These are phyloP conservation scores for Hedya salicella DNA, from an alignment of 2,888 invertebrate genomes.

Conservation along the genomic window DNA sequence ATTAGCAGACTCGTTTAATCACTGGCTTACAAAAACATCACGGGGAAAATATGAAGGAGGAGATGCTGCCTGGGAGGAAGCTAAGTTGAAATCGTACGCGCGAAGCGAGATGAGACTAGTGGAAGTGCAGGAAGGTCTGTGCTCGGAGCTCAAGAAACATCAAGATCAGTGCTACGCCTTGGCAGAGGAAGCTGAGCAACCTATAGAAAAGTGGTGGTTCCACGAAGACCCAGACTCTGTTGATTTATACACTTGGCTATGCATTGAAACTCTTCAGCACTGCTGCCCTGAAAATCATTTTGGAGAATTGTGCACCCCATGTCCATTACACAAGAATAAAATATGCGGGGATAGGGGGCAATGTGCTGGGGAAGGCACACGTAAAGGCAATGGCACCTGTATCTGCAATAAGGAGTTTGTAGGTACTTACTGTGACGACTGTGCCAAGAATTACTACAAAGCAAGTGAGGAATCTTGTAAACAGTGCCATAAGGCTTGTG, in stretches of 20 bases:
- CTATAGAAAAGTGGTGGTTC: constrained; percentile 96
- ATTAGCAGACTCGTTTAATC: constrained; percentile 89
- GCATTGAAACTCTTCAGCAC: constrained; percentile 89
- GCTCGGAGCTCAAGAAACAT: constrained; percentile 88
- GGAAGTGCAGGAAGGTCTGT: constrained; percentile 96
- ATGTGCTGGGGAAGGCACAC: constrained; percentile 93
- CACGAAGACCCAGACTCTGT: constrained; percentile 80
- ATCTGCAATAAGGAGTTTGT: constrained; percentile 92
- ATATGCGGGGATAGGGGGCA: constrained; percentile 93
- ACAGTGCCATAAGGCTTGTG: constrained; percentile 91
- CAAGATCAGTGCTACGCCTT: constrained; percentile 92
- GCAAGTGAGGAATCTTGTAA: constrained; percentile 89
- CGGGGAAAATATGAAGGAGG: constrained; percentile 96
- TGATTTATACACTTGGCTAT: constrained; percentile 87
- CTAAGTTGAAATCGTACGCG: constrained; percentile 92
- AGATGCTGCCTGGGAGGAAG: constrained; percentile 97
- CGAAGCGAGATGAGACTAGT: constrained; percentile 95
- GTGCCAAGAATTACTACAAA: constrained; percentile 88
- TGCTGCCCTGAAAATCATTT: constrained; percentile 95
- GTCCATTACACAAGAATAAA: constrained; percentile 81
- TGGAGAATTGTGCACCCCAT: constrained; percentile 91
- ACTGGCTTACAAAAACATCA: constrained; percentile 92
- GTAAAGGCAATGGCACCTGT: constrained; percentile 96
- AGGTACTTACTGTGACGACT: constrained; percentile 91
- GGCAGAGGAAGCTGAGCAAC: constrained; percentile 91